These are phyloP conservation scores for Eumerus sabulonum DNA, from an alignment of 2,888 invertebrate species.

Conservation along the genomic window DNA sequence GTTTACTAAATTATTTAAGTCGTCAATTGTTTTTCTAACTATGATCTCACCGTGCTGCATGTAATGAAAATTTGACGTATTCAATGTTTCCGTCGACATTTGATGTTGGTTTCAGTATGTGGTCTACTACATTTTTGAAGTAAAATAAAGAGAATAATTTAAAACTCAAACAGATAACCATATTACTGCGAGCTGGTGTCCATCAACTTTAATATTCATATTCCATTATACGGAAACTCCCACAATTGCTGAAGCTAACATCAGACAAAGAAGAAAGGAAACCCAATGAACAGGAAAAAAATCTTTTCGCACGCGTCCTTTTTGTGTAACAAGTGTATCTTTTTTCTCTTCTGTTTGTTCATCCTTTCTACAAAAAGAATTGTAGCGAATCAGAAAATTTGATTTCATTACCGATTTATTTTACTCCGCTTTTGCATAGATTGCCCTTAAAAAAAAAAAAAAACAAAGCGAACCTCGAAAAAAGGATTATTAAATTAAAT, in stretches of 20 bases:
- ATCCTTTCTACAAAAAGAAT: background rate
- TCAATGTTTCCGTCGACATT: too few relatives aligned
- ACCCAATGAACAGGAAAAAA: constrained; percentile 18
- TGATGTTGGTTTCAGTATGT: too few relatives aligned
- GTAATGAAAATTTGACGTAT: too few relatives aligned
- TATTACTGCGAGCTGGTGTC: too few relatives aligned
- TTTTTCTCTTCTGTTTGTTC: constrained; percentile 16
- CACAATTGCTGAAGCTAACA: constrained; percentile 8
- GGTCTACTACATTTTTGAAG: too few relatives aligned
- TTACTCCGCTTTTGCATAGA: constrained; percentile 12
- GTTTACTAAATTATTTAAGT: too few relatives aligned
- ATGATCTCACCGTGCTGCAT: too few relatives aligned
- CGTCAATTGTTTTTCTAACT: too few relatives aligned
- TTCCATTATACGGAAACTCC: constrained; percentile 24
- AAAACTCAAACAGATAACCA: too few relatives aligned
- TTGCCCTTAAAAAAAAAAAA: constrained; percentile 16
- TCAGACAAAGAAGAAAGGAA: constrained; percentile 6
- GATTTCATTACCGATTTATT: constrained; percentile 21
- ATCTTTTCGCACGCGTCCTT: constrained; percentile 12
- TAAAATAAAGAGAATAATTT: constrained; percentile 13
- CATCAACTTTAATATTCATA: constrained; percentile 28
- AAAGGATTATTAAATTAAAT: constrained; percentile 51
- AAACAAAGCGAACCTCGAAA: constrained; percentile 8
- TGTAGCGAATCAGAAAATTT: constrained; percentile 5
- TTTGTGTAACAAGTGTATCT: constrained; percentile 43